phyloP scores from a whole-genome alignment of 2,888 invertebrate species.

The Danaus chrysippus region DNA sequence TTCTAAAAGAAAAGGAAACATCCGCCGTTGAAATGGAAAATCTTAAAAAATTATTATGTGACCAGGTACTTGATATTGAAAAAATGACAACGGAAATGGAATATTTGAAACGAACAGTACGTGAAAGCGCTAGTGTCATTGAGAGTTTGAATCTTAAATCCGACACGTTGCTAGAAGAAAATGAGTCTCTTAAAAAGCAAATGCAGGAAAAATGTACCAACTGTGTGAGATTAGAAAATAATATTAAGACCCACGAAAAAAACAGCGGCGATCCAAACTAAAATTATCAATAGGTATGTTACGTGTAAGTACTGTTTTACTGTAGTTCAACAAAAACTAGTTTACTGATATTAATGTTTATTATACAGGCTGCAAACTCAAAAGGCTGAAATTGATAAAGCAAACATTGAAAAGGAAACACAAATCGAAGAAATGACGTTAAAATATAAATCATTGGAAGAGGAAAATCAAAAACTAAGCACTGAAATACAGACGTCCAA shows the following conservation, averaged over 20 bases:
- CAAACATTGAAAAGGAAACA: conserved; percentile 48
- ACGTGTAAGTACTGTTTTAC: not conserved
- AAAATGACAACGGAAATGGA: conserved; percentile 58
- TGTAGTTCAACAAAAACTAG: conserved; percentile 5
- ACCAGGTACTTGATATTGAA: conserved; percentile 55
- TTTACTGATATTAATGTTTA: conserved; percentile 1
- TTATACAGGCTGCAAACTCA: conserved; percentile 53
- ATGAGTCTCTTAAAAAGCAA: conserved; percentile 49
- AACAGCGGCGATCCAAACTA: conserved; percentile 62
- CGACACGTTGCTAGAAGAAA: conserved; percentile 51
- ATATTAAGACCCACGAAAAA: conserved; percentile 70
- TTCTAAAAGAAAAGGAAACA: conserved; percentile 53
- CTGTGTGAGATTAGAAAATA: conserved; percentile 52
- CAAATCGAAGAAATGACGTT: conserved; percentile 54
- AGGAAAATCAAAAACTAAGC: conserved; percentile 43
- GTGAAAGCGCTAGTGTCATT: conserved; percentile 50
- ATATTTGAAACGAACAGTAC: conserved; percentile 53
- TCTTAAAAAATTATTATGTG: conserved; percentile 51
- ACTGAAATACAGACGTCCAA: conserved; percentile 32
- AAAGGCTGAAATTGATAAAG: conserved; percentile 54
- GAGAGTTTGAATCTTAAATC: conserved; percentile 56
- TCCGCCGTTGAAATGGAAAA: conserved; percentile 53
- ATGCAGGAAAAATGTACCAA: conserved; percentile 58
- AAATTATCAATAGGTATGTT: conserved; percentile 62
- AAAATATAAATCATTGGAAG: conserved; percentile 46